phyloP scores from a whole-genome alignment of 1,140 invertebrate species.

The Centruroides sculpturatus region DNA sequence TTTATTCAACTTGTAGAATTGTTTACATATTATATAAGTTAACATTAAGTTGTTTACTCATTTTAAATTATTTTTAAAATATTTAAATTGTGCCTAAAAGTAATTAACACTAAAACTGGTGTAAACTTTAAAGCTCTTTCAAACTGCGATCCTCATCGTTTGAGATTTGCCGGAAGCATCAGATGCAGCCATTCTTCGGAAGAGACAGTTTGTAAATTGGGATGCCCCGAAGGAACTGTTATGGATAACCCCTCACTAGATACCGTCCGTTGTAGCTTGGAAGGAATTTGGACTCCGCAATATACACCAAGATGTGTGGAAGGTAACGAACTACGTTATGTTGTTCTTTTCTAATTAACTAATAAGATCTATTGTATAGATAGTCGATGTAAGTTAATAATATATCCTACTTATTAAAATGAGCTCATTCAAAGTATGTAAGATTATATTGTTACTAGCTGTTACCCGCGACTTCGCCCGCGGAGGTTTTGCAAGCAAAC shows the following conservation, averaged over 20 bases:
- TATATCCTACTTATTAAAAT: too few relatives aligned
- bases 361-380: too few relatives aligned
- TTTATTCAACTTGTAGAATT: too few relatives aligned
- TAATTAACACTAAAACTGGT: background rate
- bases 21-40: too few relatives aligned
- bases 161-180: background rate
- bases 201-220: slow-evolving; percentile 5
- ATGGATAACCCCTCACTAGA: slow-evolving; percentile 5
- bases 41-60: too few relatives aligned
- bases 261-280: slow-evolving; percentile 6
- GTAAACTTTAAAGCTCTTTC: slow-evolving; percentile 8
- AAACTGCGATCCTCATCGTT: slow-evolving; percentile 6
- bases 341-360: too few relatives aligned
- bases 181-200: slow-evolving; percentile 6
- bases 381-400: too few relatives aligned
- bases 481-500: too few relatives aligned
- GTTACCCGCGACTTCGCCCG: too few relatives aligned
- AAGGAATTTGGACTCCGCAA: slow-evolving; percentile 41
- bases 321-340: slow-evolving; percentile 31
- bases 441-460: too few relatives aligned
- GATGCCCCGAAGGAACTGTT: slow-evolving; percentile 7
- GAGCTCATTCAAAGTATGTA: too few relatives aligned
- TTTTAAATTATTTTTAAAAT: background rate
- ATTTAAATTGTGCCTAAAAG: background rate
- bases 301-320: slow-evolving; percentile 57